A percentile compares a stretch with the other conserved stretches of the same genome.
Evolutionary conservation across 2,797 vertebrate genomes (phyloP).

Genomic region (Hippocampus kuda): DNA sequence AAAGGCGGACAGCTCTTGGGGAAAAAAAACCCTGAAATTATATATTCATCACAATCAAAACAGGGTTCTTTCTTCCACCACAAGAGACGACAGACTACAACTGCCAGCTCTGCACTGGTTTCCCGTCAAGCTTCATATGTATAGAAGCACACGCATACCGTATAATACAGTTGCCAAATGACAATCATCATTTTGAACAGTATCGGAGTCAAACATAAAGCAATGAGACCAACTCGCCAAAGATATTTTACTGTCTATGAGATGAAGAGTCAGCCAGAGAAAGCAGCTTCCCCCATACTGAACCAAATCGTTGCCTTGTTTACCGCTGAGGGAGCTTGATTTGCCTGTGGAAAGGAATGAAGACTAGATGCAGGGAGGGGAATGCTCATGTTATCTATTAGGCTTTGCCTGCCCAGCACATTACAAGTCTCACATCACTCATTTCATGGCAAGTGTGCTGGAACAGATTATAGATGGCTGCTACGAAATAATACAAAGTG

Average conservation of each 20-base stretch:
- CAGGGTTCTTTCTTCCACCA: constrained; percentile 60
- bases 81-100: constrained; percentile 63
- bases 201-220: constrained; percentile 37
- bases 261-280: constrained; percentile 30
- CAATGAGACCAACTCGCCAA: constrained; percentile 42
- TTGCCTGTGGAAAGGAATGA: constrained; percentile 28
- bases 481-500: constrained; percentile 23
- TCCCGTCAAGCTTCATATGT: constrained; percentile 41
- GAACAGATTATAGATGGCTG: constrained; percentile 62
- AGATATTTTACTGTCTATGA: constrained; percentile 37
- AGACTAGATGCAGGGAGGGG: constrained; percentile 4
- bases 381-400: constrained; percentile 61
- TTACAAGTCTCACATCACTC: constrained; percentile 57
- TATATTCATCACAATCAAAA: constrained; percentile 83
- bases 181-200: constrained; percentile 51
- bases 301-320: constrained; percentile 53
- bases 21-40: constrained; percentile 61
- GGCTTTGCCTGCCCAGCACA: constrained; percentile 58
- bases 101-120: constrained; percentile 41
- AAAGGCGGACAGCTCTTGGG: constrained; percentile 44
- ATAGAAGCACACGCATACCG: constrained; percentile 38
- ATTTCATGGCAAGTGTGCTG: constrained; percentile 65
- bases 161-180: constrained; percentile 46
- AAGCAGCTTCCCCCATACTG: constrained; percentile 47
- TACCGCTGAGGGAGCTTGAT: constrained; percentile 50